Conservation (phyloP, 2,113 vertebrate species). For the Brachionichthys hirsutus region DNA sequence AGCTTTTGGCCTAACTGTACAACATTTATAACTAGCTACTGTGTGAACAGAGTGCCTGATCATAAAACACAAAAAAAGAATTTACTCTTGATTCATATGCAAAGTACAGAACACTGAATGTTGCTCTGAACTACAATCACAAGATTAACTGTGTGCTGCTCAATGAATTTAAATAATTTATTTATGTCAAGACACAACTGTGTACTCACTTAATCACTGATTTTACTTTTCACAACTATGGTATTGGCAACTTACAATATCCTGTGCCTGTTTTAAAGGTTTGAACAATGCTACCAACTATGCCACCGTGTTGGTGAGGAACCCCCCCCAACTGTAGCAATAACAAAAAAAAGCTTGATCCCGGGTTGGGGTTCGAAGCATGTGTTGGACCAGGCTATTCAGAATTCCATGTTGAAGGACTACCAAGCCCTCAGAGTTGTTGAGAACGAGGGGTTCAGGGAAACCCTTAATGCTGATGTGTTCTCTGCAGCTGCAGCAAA, state of each 20-base stretch:
- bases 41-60: conserved; percentile 50
- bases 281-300: too few relatives aligned
- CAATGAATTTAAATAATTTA: conserved; percentile 23
- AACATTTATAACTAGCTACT: conserved; percentile 31
- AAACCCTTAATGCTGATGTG: background rate
- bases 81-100: conserved; percentile 57
- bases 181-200: background rate
- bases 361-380: too few relatives aligned
- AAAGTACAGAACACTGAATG: conserved; percentile 47
- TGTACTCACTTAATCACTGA: conserved; percentile 10
- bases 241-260: too few relatives aligned
- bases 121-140: conserved; percentile 38
- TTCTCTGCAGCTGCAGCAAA: background rate
- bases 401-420: too few relatives aligned
- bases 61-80: conserved; percentile 16
- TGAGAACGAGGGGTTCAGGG: too few relatives aligned
- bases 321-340: too few relatives aligned
- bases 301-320: too few relatives aligned
- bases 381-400: too few relatives aligned
- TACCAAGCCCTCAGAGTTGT: conserved; percentile 11
- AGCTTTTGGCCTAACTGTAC: conserved; percentile 30
- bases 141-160: conserved; percentile 24
- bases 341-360: too few relatives aligned
- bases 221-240: conserved; percentile 12
- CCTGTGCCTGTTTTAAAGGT: too few relatives aligned